Evolutionary conservation across 2,113 vertebrate species (phyloP), one percentile per base, ranked within the genome.

Genomic region (Cinclus mexicanus): DNA sequence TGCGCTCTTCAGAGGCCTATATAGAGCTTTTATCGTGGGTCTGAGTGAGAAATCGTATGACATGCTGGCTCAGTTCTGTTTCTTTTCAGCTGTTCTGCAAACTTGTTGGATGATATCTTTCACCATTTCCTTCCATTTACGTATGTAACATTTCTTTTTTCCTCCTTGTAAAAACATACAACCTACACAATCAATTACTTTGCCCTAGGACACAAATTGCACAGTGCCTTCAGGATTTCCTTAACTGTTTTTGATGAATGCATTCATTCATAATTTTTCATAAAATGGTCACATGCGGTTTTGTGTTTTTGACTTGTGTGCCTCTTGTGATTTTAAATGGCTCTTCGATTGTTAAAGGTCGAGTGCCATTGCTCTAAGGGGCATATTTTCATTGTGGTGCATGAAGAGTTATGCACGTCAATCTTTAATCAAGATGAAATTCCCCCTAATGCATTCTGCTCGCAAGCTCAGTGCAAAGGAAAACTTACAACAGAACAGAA

Each of bases 381-480:
- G 85, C 55, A 50, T n/a, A 86, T 93, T 95, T 95, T 90, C 65
- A 96, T 92, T 89, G 87, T 4, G 0, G 60, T 59, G 69, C 84
- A 94, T 0, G 1, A 70, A 81, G 75, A 94, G 59, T 85, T 95
- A 96, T 77, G 79, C 90, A 91, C 1, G 4, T 87, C 86, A 90
- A 91, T 90, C 90, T 97, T 95, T 96, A 97, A 97, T 95, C 81
- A 95, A 93, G 88, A 92, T 82, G 49, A 92, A 91, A 93, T 69
- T 63, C 35, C 16, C 85, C 26, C 76, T 93, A 87, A 87, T 68
- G 63, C 64, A 83, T 71, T 93, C 79, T 78, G 41, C 83, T 92
- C 89, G 80, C 46, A 94, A 91, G 63, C 24, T 75, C 77, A 87
- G 67, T 57, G 71, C 71, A 87, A 3, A 87, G 64, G 75, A 84